phyloP scores from a whole-genome alignment of 2,888 invertebrate species.

The Diaperis boleti region DNA sequence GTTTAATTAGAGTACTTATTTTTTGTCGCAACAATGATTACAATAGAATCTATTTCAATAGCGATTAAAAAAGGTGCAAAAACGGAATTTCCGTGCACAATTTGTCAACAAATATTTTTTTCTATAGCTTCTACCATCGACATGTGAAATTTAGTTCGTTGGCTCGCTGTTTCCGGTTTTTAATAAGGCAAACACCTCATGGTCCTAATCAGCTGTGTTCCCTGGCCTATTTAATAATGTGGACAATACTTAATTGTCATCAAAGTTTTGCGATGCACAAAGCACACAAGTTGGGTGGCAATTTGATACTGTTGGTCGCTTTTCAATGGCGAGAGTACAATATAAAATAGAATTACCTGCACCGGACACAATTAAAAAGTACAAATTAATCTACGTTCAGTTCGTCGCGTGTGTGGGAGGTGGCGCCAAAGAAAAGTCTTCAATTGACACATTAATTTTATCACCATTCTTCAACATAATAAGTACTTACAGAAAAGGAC shows the following conservation, averaged over 20 bases:
- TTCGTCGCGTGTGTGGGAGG: conserved; percentile 17
- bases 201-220: conserved; percentile 47
- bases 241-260: conserved; percentile 38
- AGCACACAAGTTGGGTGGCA: conserved; percentile 47
- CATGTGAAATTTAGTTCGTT: conserved; percentile 34
- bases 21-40: no score
- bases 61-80: no score
- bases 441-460: conserved; percentile 19
- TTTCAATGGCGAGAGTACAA: conserved; percentile 52
- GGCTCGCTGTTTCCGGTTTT: conserved; percentile 43
- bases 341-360: conserved; percentile 43
- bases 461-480: conserved; percentile 2
- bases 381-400: conserved; percentile 31
- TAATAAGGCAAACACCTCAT: conserved; percentile 44
- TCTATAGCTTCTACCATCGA: conserved; percentile 18
- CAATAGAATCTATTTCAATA: no score
- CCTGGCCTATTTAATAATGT: conserved; percentile 33
- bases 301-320: conserved; percentile 57
- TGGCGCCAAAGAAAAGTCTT: not conserved
- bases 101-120: no score
- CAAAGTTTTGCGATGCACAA: conserved; percentile 42
- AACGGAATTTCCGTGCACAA: no score
- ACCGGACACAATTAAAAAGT: conserved; percentile 41
- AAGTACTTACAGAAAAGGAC: conserved; percentile 2
- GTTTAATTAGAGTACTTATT: no score